Evolutionary conservation across 2,113 vertebrate genomes (phyloP).

Genomic region (Tachycineta bicolor): DNA sequence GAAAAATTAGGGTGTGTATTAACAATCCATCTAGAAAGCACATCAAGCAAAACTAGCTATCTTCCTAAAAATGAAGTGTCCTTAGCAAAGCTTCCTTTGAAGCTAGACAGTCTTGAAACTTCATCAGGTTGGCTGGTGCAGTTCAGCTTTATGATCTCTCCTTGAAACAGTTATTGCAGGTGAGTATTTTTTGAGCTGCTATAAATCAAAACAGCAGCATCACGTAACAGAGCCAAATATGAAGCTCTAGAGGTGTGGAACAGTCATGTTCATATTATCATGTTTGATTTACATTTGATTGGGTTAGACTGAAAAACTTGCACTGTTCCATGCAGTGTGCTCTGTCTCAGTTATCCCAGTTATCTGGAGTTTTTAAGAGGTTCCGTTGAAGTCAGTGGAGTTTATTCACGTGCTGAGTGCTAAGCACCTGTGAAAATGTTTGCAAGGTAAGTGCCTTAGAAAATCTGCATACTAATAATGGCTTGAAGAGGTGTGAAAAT

Average conservation of each 20-base stretch:
- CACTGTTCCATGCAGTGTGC: neutral
- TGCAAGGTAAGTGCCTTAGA: neutral
- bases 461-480: neutral
- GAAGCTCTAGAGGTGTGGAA: neutral
- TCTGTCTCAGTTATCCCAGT: neutral
- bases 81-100: neutral
- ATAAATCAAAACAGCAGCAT: neutral
- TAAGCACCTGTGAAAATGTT: neutral
- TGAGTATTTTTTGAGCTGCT: neutral
- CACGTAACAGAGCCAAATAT: neutral
- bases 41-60: neutral
- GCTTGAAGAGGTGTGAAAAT: slow-evolving; percentile 58
- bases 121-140: neutral
- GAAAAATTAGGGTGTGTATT: neutral
- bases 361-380: neutral
- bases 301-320: neutral
- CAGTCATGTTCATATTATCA: neutral
- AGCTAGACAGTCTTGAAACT: neutral
- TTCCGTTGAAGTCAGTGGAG: neutral
- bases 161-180: neutral
- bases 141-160: neutral
- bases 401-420: neutral
- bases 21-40: neutral
- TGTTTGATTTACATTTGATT: neutral
- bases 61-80: neutral